Percentiles rank a stretch among this genome's conserved stretches.
Evolutionary conservation across 2,797 vertebrate species (phyloP).

Genomic region (Simalia tracyae): DNA sequence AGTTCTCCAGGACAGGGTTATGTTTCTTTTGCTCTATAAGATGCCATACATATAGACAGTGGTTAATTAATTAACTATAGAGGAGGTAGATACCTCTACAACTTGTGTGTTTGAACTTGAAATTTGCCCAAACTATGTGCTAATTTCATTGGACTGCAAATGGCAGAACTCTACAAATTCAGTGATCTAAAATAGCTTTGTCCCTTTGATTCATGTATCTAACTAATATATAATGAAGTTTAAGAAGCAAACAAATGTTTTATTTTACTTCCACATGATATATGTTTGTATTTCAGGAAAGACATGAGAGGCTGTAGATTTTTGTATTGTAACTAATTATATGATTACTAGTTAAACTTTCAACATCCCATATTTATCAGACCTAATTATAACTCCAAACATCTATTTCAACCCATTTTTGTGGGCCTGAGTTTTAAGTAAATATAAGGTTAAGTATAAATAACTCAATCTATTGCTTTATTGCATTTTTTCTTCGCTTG

Average conservation of each 20-base stretch:
- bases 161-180: not conserved
- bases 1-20: not conserved
- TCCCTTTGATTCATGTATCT: not conserved
- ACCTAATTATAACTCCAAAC: not conserved
- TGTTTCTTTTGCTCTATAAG: not conserved
- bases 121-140: not conserved
- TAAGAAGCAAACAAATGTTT: not conserved
- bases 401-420: not conserved
- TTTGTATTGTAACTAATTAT: constrained; percentile 7
- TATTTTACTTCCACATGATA: not conserved
- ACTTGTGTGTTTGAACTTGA: not conserved
- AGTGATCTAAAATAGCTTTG: not conserved
- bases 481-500: not conserved
- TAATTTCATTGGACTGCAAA: not conserved
- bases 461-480: not conserved
- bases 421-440: too few species aligned
- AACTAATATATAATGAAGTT: not conserved
- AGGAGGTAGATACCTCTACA: not conserved
- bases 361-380: constrained; percentile 24
- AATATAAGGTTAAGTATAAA: not conserved
- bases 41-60: not conserved
- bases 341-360: constrained; percentile 36
- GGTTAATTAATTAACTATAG: not conserved
- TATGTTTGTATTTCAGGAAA: not conserved
- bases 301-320: too few species aligned